Evolutionary conservation across 2,113 vertebrate species (phyloP).

Genomic region (Trichomycterus rosablanca): DNA sequence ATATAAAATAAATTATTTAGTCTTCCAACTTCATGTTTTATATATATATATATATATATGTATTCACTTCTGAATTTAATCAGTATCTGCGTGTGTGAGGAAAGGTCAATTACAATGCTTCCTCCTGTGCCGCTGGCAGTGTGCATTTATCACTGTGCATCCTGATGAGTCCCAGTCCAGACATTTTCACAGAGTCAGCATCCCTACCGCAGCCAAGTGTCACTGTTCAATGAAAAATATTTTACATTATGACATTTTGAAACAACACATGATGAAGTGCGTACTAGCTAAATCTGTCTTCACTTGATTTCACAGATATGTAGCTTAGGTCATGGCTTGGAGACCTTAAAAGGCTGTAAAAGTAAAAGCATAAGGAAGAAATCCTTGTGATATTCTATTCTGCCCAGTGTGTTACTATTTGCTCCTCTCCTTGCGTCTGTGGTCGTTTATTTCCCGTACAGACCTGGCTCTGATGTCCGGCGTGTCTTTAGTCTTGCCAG

Average conservation of each 20-base stretch:
- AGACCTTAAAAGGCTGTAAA: slow-evolving; percentile 8
- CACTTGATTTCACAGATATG: slow-evolving; percentile 1
- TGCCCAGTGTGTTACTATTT: neutral
- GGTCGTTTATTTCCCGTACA: slow-evolving; percentile 20
- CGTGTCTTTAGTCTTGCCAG: slow-evolving; percentile 23
- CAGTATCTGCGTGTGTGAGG: neutral
- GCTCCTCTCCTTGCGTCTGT: slow-evolving; percentile 12
- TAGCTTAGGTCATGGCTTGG: slow-evolving; percentile 7
- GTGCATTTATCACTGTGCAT: neutral
- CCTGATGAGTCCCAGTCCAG: slow-evolving; percentile 13
- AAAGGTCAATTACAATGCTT: slow-evolving; percentile 17
- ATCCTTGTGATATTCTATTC: neutral
- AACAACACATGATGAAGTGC: slow-evolving; percentile 17
- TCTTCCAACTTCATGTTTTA: no score
- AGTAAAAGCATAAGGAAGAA: slow-evolving; percentile 10
- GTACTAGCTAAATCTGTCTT: slow-evolving; percentile 18
- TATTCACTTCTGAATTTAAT: no score
- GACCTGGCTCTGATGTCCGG: slow-evolving; percentile 32
- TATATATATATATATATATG: neutral
- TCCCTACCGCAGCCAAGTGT: neutral
- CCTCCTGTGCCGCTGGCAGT: slow-evolving; percentile 14
- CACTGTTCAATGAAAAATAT: slow-evolving; percentile 17
- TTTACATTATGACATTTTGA: neutral
- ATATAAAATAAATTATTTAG: no score
- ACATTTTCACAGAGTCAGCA: slow-evolving; percentile 15